These are phyloP conservation scores for Gymnoscopelus braueri DNA, from an alignment of 2,797 vertebrate species.

Conservation along the genomic window DNA sequence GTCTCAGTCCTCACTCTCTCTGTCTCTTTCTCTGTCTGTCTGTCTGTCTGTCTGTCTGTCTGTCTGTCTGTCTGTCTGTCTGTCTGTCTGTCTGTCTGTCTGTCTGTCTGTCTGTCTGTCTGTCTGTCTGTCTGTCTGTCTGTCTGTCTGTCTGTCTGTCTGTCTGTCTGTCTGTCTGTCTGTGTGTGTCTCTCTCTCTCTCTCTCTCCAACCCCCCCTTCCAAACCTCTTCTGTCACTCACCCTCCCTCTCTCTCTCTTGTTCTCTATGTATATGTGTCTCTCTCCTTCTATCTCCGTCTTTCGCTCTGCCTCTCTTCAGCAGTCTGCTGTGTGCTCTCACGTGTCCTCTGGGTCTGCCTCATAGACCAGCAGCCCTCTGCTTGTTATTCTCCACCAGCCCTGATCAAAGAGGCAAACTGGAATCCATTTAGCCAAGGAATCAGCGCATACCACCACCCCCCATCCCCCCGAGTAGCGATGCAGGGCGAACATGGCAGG, in stretches of 20 bases:
- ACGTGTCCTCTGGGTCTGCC: constrained; percentile 68
- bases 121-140: background rate
- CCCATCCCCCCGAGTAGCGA: constrained; percentile 49
- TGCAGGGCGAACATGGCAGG: constrained; percentile 50
- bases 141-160: background rate
- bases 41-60: background rate
- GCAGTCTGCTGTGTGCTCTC: constrained; percentile 25
- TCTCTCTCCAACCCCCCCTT: background rate
- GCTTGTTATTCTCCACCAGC: constrained; percentile 80
- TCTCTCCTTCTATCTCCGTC: background rate
- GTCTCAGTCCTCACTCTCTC: no score
- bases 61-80: constrained; percentile 11
- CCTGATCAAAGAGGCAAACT: constrained; percentile 80
- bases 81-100: background rate
- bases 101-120: constrained; percentile 12
- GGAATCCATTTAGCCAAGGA: constrained; percentile 77
- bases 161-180: constrained; percentile 12
- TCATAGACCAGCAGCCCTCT: constrained; percentile 64
- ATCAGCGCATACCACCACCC: constrained; percentile 57
- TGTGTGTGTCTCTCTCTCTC: background rate
- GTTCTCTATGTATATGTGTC: constrained; percentile 32
- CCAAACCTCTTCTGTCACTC: constrained; percentile 8
- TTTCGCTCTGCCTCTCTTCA: constrained; percentile 35
- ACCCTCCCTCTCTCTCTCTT: constrained; percentile 10
- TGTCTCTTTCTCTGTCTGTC: background rate